These are phyloP conservation scores for Drosophila oshimai DNA, from an alignment of 1,140 invertebrate species.

Conservation along the genomic window DNA sequence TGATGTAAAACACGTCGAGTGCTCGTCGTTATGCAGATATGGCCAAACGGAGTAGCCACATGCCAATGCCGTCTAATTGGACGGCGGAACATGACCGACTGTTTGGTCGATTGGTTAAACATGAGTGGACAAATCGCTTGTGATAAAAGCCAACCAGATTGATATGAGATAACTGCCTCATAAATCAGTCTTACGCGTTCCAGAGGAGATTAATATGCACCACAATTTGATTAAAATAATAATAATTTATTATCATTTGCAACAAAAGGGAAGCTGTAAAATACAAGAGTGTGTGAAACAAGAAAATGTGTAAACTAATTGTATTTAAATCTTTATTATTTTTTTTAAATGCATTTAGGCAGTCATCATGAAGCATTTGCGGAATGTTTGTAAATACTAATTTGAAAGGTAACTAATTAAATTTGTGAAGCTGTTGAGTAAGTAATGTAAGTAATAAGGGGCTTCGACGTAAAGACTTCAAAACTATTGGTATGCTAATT, in stretches of 20 bases:
- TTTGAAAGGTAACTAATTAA: background rate
- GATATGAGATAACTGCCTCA: conserved; percentile 11
- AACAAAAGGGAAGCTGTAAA: background rate
- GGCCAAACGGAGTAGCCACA: background rate
- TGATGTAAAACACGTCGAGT: conserved; percentile 33
- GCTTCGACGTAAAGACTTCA: too few relatives aligned
- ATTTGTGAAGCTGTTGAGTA: background rate
- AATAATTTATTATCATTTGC: background rate
- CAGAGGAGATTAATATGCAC: background rate
- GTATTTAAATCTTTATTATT: background rate
- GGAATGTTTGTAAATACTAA: background rate
- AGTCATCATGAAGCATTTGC: too few relatives aligned
- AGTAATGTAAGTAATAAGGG: too few relatives aligned
- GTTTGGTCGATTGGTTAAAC: conserved; percentile 21
- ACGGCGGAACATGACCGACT: conserved; percentile 24
- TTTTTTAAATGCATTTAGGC: background rate
- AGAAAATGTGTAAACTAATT: too few relatives aligned
- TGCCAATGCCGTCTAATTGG: conserved; percentile 27
- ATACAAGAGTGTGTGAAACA: too few relatives aligned
- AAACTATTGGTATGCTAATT: background rate
- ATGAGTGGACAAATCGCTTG: conserved; percentile 56
- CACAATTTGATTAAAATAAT: background rate
- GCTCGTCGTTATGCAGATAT: conserved; percentile 37
- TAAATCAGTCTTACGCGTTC: background rate
- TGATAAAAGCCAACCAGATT: conserved; percentile 51